These are phyloP conservation scores for Leucoma salicis DNA, from an alignment of 2,888 invertebrate species.

Conservation along the genomic window DNA sequence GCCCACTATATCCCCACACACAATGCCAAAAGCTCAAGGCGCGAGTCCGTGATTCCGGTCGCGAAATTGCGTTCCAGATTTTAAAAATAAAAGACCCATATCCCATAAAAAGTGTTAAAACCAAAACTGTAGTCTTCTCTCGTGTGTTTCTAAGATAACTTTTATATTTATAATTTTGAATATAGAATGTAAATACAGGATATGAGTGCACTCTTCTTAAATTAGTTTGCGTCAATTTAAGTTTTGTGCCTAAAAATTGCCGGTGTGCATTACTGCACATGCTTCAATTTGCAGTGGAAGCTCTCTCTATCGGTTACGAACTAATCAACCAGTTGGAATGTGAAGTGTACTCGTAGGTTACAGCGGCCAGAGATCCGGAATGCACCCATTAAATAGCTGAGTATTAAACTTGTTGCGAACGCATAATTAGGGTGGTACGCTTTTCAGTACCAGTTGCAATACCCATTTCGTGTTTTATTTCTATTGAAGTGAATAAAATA, in stretches of 20 bases:
- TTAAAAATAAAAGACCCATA: background rate
- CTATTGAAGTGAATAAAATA: background rate
- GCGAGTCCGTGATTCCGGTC: background rate
- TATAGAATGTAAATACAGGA: too few relatives aligned
- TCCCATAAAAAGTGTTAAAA: background rate
- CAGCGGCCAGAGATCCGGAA: slow-evolving; percentile 20
- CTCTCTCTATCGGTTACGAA: slow-evolving; percentile 22
- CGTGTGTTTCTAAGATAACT: slow-evolving; percentile 29
- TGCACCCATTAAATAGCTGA: slow-evolving; percentile 22
- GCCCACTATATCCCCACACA: too few relatives aligned
- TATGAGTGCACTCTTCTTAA: too few relatives aligned
- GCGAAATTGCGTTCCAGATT: slow-evolving; percentile 1
- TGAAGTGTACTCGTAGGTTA: slow-evolving; percentile 41
- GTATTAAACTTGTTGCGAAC: slow-evolving; percentile 29
- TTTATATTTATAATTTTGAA: too few relatives aligned
- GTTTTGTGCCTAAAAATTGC: too few relatives aligned
- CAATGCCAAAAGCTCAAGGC: background rate
- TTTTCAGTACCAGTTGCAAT: slow-evolving; percentile 2
- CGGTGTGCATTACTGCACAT: slow-evolving; percentile 35
- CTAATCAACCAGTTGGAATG: slow-evolving; percentile 59
- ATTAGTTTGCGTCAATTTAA: too few relatives aligned
- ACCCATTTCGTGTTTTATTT: slow-evolving; percentile 1
- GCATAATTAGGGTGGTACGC: slow-evolving; percentile 16
- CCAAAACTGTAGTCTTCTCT: slow-evolving; percentile 35
- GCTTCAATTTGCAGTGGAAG: slow-evolving; percentile 20